Conservation (phyloP, 92 coral and sea anemone species). For the Plumapathes pennacea region DNA sequence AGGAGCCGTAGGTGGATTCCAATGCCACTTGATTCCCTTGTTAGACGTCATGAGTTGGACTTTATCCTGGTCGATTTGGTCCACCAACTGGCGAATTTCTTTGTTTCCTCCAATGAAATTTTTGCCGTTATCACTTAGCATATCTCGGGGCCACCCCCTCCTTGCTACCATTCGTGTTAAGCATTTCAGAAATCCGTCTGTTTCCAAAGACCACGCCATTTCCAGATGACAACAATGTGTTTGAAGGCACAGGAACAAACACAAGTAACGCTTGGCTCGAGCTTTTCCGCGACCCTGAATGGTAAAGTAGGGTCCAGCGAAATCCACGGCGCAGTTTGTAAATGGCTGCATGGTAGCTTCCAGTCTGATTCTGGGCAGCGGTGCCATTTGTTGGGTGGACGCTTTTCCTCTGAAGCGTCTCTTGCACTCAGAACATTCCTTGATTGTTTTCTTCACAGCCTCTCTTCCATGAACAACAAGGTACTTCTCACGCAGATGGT, state of each 20-base stretch:
- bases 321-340: slow-evolving; percentile 16
- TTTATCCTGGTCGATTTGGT: slow-evolving; percentile 13
- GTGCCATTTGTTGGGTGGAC: slow-evolving; percentile 34
- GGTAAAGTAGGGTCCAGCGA: slow-evolving; percentile 34
- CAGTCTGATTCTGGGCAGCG: slow-evolving; percentile 21
- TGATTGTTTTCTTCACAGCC: slow-evolving; percentile 12
- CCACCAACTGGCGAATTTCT: slow-evolving; percentile 6
- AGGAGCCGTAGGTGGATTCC: slow-evolving; percentile 60
- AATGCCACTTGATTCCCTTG: slow-evolving; percentile 36
- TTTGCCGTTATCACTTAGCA: slow-evolving; percentile 62
- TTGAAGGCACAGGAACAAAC: slow-evolving; percentile 43
- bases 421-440: slow-evolving; percentile 8
- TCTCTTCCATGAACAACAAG: slow-evolving; percentile 15
- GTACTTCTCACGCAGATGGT: slow-evolving; percentile 37
- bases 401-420: slow-evolving; percentile 13
- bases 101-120: slow-evolving; percentile 28
- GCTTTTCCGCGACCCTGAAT: slow-evolving; percentile 36
- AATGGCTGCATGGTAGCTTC: slow-evolving; percentile 19
- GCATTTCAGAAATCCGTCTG: slow-evolving; percentile 35
- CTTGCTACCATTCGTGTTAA: slow-evolving; percentile 40
- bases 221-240: slow-evolving; percentile 45
- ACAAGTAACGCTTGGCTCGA: slow-evolving; percentile 43
- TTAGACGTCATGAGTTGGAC: slow-evolving; percentile 15
- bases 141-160: slow-evolving; percentile 51
- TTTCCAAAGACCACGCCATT: slow-evolving; percentile 39